Conservation (phyloP, 1,140 invertebrate genomes). For the Trichoplusia ni region DNA sequence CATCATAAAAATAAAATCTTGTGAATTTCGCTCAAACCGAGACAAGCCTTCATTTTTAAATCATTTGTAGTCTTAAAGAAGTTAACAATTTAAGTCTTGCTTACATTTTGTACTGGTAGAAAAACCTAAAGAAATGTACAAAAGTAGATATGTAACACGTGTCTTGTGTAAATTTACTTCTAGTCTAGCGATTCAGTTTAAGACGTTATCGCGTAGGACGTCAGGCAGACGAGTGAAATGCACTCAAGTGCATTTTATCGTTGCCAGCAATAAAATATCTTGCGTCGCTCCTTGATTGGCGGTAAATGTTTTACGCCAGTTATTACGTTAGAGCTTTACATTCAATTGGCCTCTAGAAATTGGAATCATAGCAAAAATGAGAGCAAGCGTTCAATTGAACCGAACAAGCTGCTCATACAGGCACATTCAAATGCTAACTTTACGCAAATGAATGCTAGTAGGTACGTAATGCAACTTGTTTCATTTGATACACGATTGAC, state of each 20-base stretch:
- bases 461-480: too few relatives aligned
- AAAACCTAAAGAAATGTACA: not conserved
- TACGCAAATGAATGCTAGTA: too few relatives aligned
- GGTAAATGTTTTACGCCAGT: not conserved
- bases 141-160: not conserved
- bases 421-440: not conserved
- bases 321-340: not conserved
- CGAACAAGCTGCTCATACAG: not conserved
- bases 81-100: too few relatives aligned
- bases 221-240: not conserved
- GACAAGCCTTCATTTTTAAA: too few relatives aligned
- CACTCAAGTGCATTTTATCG: slow-evolving; percentile 15
- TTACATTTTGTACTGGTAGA: not conserved
- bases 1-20: too few relatives aligned
- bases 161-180: not conserved
- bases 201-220: not conserved
- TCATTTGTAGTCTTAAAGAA: too few relatives aligned
- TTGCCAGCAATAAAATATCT: slow-evolving; percentile 2
- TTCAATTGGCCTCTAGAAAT: not conserved
- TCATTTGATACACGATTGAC: too few relatives aligned
- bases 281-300: not conserved
- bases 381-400: not conserved
- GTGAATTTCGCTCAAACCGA: too few relatives aligned
- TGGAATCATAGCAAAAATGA: not conserved
- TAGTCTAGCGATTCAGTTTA: not conserved